A percentile compares a stretch with the other conserved stretches of the same genome.
Conservation (phyloP, 2,888 invertebrate species). For the Dascillus cervinus region DNA sequence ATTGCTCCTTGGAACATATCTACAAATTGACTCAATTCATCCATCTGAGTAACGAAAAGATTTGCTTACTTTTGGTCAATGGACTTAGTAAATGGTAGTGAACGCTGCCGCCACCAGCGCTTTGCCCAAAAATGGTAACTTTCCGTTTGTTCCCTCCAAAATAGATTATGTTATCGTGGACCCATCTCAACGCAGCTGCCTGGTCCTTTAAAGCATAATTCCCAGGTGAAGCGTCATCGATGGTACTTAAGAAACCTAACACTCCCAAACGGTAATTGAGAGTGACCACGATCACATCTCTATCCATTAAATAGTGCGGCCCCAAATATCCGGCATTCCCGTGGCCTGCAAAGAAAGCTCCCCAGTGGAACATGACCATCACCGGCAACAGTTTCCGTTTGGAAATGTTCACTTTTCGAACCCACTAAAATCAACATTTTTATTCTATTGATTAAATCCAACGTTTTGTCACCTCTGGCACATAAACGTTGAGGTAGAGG, state of each 20-base stretch:
- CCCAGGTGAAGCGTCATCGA: conserved; percentile 42
- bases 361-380: conserved; percentile 49
- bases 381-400: conserved; percentile 30
- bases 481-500: conserved; percentile 22
- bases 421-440: too few relatives aligned
- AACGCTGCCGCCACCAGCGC: conserved; percentile 43
- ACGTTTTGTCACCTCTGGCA: conserved; percentile 31
- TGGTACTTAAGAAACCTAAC: conserved; percentile 43
- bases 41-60: not conserved
- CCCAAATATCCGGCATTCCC: conserved; percentile 40
- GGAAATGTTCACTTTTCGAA: too few relatives aligned
- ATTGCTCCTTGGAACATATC: conserved; percentile 44
- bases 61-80: conserved; percentile 33
- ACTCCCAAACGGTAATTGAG: conserved; percentile 42
- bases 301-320: conserved; percentile 48
- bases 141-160: conserved; percentile 42
- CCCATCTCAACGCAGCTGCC: conserved; percentile 42
- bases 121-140: conserved; percentile 46
- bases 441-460: too few relatives aligned
- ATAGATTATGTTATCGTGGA: conserved; percentile 39
- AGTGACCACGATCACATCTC: conserved; percentile 43
- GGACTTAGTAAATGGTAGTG: conserved; percentile 46
- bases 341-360: conserved; percentile 46
- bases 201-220: conserved; percentile 49
- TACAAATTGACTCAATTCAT: conserved; percentile 9